Evolutionary conservation across 2,888 invertebrate species (phyloP), one percentile per base, ranked within the genome.

Genomic region (Phyllotreta striolata): DNA sequence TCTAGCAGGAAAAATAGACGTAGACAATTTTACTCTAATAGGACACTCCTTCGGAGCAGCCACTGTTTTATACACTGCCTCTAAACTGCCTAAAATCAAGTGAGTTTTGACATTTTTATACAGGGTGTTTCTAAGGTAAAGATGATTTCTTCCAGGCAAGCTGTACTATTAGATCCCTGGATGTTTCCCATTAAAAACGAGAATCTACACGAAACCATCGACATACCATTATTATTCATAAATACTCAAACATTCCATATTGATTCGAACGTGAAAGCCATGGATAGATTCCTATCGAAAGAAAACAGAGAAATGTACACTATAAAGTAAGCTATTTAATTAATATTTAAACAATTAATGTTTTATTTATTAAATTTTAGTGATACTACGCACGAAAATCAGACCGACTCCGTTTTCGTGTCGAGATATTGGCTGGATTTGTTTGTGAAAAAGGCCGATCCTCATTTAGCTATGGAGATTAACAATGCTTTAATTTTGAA

Each of bases 11-110:
- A 74, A 79, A 38, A 75, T 86, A 56, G 84, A 86, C 72, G 55
- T 84, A 9, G 76, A 81, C 4, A 79, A 77, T 64, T 72, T 84
- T 1, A 79, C 84, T 1, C 80, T 88, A 65, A 84, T 85, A 71
- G 89, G 89, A 1, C 89, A 89, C 77, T 89, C 88, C 0, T 89
- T 89, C 78, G 89, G 89, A 6, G 89, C 85, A 1, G 85, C 87
- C 4, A 86, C 88, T 0, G 83, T 86, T 7, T 75, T 89, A 1
- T 80, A 85, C 34, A 81, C 87, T 0, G 75, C 87, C 34, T 82
- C 85, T 0, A 79, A 80, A 58, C 85, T 87, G 64, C 74, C 77
- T 34, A 80, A 87, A 68, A 83, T 87, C 69, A 84, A 80, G 87
- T 87, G 79, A 73, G 74, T 71, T 43, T 55, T 41, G 59, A 34